Evolutionary conservation across 2,888 invertebrate genomes (phyloP).

Genomic region (Microctonus hyperodae): DNA sequence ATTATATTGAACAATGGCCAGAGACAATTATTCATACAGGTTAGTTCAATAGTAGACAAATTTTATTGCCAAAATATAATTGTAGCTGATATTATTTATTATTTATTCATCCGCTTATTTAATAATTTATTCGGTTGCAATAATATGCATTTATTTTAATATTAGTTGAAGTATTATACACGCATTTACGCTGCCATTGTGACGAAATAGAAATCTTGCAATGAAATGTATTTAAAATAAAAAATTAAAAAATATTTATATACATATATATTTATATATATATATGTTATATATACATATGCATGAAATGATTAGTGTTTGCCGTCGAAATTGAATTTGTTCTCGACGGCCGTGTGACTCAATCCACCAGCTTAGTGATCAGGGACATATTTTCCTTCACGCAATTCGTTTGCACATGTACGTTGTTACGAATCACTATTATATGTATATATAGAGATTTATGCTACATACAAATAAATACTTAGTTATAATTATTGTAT

Average conservation of each 20-base stretch:
- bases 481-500: too few relatives aligned
- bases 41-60: conserved; percentile 32
- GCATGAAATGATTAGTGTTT: conserved; percentile 18
- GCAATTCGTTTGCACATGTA: conserved; percentile 26
- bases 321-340: conserved; percentile 24
- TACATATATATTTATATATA: neutral
- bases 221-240: neutral
- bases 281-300: neutral
- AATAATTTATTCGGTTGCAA: conserved; percentile 22
- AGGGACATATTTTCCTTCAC: conserved; percentile 21
- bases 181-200: neutral
- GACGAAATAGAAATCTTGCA: neutral
- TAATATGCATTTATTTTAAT: neutral
- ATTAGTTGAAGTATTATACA: neutral
- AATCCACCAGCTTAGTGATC: conserved; percentile 19
- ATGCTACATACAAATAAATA: neutral
- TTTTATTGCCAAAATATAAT: conserved; percentile 2
- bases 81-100: neutral
- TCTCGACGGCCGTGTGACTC: neutral
- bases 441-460: neutral
- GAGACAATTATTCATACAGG: conserved; percentile 54
- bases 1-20: conserved; percentile 53
- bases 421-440: conserved; percentile 16
- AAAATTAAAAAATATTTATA: neutral
- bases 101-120: conserved; percentile 25